Evolutionary conservation across 2,113 vertebrate species (phyloP).

Genomic region (Gulo gulo): DNA sequence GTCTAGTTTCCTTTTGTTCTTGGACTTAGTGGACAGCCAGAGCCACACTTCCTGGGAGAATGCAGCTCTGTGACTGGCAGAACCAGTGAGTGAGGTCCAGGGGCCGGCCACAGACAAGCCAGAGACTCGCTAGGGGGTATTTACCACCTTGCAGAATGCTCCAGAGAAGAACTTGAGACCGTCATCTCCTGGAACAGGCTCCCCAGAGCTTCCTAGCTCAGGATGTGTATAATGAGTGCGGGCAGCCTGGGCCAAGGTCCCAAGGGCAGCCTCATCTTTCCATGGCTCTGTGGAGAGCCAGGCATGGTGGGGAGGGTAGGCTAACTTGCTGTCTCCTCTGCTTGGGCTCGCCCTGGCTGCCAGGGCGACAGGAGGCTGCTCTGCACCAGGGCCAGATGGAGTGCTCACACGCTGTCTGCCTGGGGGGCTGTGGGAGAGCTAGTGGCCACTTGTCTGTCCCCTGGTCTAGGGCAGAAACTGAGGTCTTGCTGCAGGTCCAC

Average conservation of each 20-base stretch:
- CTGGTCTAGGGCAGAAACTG: neutral
- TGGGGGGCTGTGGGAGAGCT: neutral
- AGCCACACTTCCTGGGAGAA: neutral
- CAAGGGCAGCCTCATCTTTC: neutral
- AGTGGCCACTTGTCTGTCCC: neutral
- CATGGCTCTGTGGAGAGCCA: neutral
- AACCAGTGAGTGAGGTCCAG: neutral
- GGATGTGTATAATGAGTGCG: neutral
- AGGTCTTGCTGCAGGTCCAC: neutral
- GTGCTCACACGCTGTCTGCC: neutral
- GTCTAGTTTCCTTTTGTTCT: neutral
- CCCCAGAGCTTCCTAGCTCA: slow-evolving; percentile 14
- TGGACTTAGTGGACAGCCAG: neutral
- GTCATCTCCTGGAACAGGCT: neutral
- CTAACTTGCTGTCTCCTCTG: neutral
- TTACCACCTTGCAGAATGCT: slow-evolving; percentile 2
- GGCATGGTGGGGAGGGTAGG: neutral
- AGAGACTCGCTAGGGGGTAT: neutral
- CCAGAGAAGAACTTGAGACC: slow-evolving; percentile 16
- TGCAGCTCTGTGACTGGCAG: neutral
- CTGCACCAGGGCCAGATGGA: too few relatives aligned
- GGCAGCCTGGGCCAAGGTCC: neutral
- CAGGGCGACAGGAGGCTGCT: neutral
- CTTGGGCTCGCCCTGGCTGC: rapidly evolving
- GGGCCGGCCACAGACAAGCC: neutral